Conservation (phyloP, 2,888 invertebrate genomes). For the Pheosia tremula region DNA sequence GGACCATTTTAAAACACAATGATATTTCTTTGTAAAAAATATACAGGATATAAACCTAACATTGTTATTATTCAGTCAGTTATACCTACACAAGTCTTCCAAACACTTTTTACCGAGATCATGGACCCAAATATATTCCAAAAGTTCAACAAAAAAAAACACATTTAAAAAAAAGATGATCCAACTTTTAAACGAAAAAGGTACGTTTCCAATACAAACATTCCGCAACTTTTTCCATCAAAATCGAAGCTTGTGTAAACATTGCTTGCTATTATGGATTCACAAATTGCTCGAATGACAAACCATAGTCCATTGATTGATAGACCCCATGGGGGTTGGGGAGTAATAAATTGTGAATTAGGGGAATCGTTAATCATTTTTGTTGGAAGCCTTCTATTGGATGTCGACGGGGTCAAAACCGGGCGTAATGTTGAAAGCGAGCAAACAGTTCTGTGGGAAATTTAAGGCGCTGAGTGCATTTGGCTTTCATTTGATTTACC, state of each 20-base stretch:
- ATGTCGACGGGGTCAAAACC: constrained; percentile 35
- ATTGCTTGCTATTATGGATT: not conserved
- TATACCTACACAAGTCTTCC: too few species aligned
- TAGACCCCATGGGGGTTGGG: constrained; percentile 18
- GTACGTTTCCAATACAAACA: not conserved
- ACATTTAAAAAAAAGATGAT: not conserved
- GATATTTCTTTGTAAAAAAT: too few species aligned
- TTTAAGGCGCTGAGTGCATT: not conserved
- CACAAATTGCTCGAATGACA: constrained; percentile 11
- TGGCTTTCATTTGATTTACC: not conserved
- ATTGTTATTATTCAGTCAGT: too few species aligned
- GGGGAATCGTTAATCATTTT: constrained; percentile 47
- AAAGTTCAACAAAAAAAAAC: not conserved
- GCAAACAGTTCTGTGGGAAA: constrained; percentile 16
- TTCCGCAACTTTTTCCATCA: constrained; percentile 5
- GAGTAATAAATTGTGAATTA: constrained; percentile 43
- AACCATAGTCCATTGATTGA: constrained; percentile 26
- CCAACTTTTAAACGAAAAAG: constrained; percentile 1
- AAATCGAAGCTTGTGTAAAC: not conserved
- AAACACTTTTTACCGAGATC: too few species aligned
- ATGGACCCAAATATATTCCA: not conserved
- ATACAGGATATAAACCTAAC: too few species aligned
- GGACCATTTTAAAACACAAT: too few species aligned
- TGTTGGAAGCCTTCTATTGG: constrained; percentile 28
- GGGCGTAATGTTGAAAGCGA: constrained; percentile 18